Evolutionary conservation across 2,888 invertebrate genomes (phyloP).

Genomic region (Orgyia antiqua): DNA sequence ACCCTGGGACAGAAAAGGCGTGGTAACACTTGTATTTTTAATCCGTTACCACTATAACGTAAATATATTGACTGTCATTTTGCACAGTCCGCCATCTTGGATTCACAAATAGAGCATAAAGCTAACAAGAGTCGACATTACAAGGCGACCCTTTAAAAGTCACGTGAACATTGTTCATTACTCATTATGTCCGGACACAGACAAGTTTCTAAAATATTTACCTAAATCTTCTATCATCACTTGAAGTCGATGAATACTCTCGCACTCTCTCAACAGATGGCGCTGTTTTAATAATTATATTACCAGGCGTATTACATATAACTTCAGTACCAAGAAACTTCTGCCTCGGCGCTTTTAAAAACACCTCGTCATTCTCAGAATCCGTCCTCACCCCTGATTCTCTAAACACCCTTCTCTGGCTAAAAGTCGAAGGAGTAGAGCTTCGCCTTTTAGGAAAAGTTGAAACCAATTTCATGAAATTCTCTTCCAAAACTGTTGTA

Average conservation of each 20-base stretch:
- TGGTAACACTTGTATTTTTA: too few relatives aligned
- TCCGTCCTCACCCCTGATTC: conserved; percentile 54
- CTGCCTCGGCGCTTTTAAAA: conserved; percentile 18
- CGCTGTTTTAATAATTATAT: conserved; percentile 62
- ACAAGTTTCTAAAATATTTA: too few relatives aligned
- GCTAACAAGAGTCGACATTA: too few relatives aligned
- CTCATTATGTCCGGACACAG: too few relatives aligned
- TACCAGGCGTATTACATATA: conserved; percentile 52
- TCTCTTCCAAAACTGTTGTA: conserved; percentile 40
- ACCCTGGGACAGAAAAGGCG: too few relatives aligned
- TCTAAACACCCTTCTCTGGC: conserved; percentile 41
- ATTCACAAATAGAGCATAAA: too few relatives aligned
- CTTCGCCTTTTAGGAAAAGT: conserved; percentile 50
- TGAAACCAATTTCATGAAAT: conserved; percentile 39
- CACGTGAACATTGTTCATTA: too few relatives aligned
- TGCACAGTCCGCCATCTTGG: too few relatives aligned
- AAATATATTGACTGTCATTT: too few relatives aligned
- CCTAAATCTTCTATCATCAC: conserved; percentile 34
- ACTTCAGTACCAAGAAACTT: conserved; percentile 32
- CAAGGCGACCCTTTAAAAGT: too few relatives aligned
- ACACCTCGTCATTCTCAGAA: conserved; percentile 53
- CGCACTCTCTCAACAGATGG: conserved; percentile 56
- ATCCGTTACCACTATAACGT: too few relatives aligned
- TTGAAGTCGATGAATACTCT: conserved; percentile 47
- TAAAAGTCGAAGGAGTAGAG: conserved; percentile 47